Evolutionary conservation across 1,140 invertebrate genomes (phyloP).

Genomic region (Mactra quadrangularis): DNA sequence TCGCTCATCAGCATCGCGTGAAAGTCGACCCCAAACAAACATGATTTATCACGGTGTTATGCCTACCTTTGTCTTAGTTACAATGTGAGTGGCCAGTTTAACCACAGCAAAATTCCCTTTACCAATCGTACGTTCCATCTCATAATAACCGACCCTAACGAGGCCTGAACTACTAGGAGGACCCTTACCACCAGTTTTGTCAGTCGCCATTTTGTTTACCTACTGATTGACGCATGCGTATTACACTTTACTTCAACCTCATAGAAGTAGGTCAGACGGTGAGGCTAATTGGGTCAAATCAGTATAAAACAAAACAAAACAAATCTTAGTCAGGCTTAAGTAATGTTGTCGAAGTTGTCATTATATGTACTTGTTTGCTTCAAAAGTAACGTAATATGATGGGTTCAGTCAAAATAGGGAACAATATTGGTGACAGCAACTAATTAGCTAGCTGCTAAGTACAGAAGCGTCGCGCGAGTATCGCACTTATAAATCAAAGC

Average conservation of each 20-base stretch:
- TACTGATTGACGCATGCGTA: slow-evolving; percentile 54
- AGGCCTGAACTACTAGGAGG: slow-evolving; percentile 71
- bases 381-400: too few species aligned
- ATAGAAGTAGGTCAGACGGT: slow-evolving; percentile 48
- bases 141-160: slow-evolving; percentile 92
- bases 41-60: neutral
- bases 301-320: too few species aligned
- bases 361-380: too few species aligned
- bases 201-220: slow-evolving; percentile 80
- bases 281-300: slow-evolving; percentile 44
- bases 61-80: slow-evolving; percentile 97
- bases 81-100: slow-evolving; percentile 95
- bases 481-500: too few species aligned
- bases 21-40: neutral
- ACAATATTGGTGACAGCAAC: too few species aligned
- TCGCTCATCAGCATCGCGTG: too few species aligned
- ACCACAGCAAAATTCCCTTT: slow-evolving; percentile 99
- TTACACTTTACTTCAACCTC: slow-evolving; percentile 43
- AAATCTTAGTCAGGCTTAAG: too few species aligned
- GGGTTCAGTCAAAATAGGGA: too few species aligned
- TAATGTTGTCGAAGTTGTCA: too few species aligned
- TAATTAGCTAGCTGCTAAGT: too few species aligned
- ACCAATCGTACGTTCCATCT: slow-evolving; percentile 97
- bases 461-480: too few species aligned
- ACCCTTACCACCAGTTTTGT: slow-evolving; percentile 68